Evolutionary conservation across 2,113 vertebrate species (phyloP).

Genomic region (Cololabis saira): DNA sequence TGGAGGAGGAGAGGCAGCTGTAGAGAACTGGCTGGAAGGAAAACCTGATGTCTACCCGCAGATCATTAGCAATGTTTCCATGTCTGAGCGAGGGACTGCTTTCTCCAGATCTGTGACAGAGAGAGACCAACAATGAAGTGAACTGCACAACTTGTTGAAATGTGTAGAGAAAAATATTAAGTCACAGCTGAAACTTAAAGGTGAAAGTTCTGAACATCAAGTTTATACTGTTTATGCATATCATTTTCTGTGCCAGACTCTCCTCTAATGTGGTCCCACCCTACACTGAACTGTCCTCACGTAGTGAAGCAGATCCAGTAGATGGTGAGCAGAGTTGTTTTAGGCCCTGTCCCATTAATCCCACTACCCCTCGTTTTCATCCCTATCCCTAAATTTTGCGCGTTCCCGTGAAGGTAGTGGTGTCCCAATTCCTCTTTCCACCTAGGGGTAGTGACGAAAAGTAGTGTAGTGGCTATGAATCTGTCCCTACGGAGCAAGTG

Average conservation of each 20-base stretch:
- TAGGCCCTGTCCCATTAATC: too few relatives aligned
- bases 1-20: constrained; percentile 6
- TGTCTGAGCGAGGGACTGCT: constrained; percentile 11
- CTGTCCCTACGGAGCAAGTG: too few relatives aligned
- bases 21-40: constrained; percentile 6
- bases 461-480: too few relatives aligned
- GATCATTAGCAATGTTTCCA: constrained; percentile 25
- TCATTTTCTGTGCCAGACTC: neutral
- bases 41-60: constrained; percentile 25
- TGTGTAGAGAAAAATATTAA: neutral
- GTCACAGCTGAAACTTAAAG: too few relatives aligned
- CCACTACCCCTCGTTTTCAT: too few relatives aligned
- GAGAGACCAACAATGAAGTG: constrained; percentile 5
- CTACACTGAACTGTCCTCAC: neutral
- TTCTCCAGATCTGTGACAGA: constrained; percentile 39
- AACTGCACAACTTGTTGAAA: neutral
- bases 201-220: neutral
- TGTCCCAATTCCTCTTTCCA: too few relatives aligned
- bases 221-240: neutral
- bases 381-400: too few relatives aligned
- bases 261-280: neutral
- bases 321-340: neutral
- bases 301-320: constrained; percentile 17
- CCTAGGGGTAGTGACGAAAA: too few relatives aligned
- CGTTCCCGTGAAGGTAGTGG: too few relatives aligned